Conservation (phyloP, 2,113 vertebrate species). For the Macaca fascicularis region DNA sequence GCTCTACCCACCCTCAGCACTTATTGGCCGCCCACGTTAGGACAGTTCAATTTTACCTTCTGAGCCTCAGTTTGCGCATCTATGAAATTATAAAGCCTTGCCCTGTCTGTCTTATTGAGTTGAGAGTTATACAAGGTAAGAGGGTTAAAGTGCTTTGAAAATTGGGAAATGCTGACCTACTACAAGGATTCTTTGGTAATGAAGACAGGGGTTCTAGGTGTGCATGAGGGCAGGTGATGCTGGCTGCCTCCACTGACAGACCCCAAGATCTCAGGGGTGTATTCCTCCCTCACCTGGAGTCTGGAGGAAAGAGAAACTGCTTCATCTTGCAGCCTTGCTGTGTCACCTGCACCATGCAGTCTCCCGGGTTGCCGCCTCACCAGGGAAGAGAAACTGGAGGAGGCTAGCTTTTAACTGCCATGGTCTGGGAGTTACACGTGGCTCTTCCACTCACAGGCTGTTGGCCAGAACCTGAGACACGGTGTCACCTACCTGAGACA, state of each 20-base stretch:
- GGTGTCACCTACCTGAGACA: no score
- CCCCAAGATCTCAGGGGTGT: no score
- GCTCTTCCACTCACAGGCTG: background rate
- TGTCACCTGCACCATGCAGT: background rate
- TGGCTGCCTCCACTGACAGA: background rate
- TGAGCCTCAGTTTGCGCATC: background rate
- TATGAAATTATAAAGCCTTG: background rate
- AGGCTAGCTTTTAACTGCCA: background rate
- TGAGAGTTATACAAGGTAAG: background rate
- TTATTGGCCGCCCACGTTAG: background rate
- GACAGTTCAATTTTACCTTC: background rate
- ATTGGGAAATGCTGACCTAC: background rate
- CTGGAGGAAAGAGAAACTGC: background rate
- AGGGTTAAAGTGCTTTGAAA: background rate
- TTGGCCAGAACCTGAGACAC: background rate
- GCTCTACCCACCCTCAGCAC: background rate
- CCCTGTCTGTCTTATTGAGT: background rate
- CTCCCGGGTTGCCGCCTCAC: background rate
- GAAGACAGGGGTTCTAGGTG: background rate
- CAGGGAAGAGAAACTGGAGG: background rate
- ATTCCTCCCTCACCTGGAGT: background rate
- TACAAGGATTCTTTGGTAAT: fast-evolving
- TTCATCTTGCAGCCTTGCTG: background rate
- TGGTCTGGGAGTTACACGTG: background rate
- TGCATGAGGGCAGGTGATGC: fast-evolving